A percentile compares a stretch with the other conserved stretches of the same genome.
These are phyloP conservation scores for Nymphicus hollandicus DNA, from an alignment of 2,113 vertebrate genomes.

Conservation along the genomic window DNA sequence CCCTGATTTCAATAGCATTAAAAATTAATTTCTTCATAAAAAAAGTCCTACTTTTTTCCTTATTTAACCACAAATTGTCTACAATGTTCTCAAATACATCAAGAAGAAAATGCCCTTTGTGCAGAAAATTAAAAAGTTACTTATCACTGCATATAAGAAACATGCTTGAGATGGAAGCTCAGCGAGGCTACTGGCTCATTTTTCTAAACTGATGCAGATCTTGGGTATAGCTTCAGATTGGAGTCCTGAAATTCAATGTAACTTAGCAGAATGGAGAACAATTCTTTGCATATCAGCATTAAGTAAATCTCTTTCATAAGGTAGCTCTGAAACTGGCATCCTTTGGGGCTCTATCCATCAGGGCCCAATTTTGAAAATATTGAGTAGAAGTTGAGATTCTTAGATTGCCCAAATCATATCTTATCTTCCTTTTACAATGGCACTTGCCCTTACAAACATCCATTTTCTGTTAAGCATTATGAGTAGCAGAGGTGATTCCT, in stretches of 20 bases:
- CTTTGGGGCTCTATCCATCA: background rate
- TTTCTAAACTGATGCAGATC: background rate
- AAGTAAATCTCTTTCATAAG: background rate
- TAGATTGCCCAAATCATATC: background rate
- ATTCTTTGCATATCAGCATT: background rate
- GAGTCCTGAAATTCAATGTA: background rate
- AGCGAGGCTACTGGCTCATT: background rate
- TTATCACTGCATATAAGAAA: background rate
- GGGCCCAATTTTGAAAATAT: background rate
- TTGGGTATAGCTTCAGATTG: background rate
- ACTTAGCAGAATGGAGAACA: background rate
- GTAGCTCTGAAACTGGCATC: background rate
- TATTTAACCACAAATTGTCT: background rate
- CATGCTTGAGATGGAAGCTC: background rate
- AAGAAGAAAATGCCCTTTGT: background rate
- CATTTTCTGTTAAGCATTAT: background rate
- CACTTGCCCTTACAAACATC: background rate
- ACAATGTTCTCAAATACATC: background rate
- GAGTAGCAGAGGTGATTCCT: background rate
- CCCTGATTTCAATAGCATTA: background rate
- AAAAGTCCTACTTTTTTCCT: background rate
- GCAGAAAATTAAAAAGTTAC: background rate
- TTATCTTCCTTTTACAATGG: background rate
- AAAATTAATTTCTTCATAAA: background rate
- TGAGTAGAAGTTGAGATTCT: background rate